Percentiles rank a stretch among this genome's conserved stretches.
phyloP scores from a whole-genome alignment of 2,888 invertebrate genomes.

The Elegia similella region DNA sequence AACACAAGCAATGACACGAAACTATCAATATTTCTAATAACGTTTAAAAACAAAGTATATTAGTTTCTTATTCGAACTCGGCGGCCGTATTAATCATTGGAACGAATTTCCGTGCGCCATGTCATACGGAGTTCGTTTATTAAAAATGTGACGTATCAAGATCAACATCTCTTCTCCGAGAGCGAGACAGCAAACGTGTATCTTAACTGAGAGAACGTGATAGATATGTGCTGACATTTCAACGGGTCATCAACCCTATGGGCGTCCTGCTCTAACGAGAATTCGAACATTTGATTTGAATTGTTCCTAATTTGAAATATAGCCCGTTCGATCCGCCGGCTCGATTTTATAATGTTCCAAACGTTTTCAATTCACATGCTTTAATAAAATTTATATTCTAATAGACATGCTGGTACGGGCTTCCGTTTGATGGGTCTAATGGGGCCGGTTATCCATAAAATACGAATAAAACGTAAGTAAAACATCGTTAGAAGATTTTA shows the following conservation, averaged over 20 bases:
- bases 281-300: constrained; percentile 80
- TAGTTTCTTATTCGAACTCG: constrained; percentile 68
- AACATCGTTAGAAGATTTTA: constrained; percentile 59
- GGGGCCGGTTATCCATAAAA: constrained; percentile 55
- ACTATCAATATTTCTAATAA: constrained; percentile 82
- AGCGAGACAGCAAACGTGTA: constrained; percentile 56
- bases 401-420: constrained; percentile 54
- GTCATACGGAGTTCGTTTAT: constrained; percentile 80
- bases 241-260: constrained; percentile 80
- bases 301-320: constrained; percentile 80
- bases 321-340: constrained; percentile 57
- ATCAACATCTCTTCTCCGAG: constrained; percentile 77
- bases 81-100: constrained; percentile 79
- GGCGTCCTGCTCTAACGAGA: constrained; percentile 80
- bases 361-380: constrained; percentile 52
- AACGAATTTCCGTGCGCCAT: constrained; percentile 79
- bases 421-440: constrained; percentile 72
- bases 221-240: constrained; percentile 73
- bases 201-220: constrained; percentile 56
- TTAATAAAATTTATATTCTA: constrained; percentile 65
- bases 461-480: constrained; percentile 52
- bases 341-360: constrained; percentile 50
- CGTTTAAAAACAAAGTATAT: constrained; percentile 78
- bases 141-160: constrained; percentile 82
- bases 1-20: constrained; percentile 78